Conservation (phyloP, 2,113 vertebrate species). For the Melanerpes formicivorus region DNA sequence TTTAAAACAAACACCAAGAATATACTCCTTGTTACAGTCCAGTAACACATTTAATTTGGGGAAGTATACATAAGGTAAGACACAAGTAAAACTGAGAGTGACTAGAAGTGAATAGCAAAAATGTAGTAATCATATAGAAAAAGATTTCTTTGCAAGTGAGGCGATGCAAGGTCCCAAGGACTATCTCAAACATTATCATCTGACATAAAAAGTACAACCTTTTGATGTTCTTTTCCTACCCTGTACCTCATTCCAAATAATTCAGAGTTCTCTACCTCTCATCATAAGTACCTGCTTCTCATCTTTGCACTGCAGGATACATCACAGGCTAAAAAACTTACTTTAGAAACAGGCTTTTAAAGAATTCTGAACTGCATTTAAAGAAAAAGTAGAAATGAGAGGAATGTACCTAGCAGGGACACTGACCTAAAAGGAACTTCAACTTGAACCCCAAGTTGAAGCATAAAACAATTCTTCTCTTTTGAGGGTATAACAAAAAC, state of each 20-base stretch:
- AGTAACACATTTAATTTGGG: not conserved
- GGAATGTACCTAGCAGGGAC: constrained; percentile 51
- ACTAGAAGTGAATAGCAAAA: not conserved
- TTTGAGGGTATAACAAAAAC: constrained; percentile 33
- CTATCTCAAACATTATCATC: not conserved
- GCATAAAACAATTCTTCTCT: constrained; percentile 29
- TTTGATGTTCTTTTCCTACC: not conserved
- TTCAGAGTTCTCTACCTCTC: constrained; percentile 14
- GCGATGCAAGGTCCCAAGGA: not conserved
- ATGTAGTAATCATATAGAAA: rapidly evolving
- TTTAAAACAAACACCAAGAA: not conserved
- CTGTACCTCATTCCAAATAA: constrained; percentile 6
- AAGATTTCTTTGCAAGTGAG: not conserved
- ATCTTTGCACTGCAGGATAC: constrained; percentile 30
- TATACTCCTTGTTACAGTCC: not conserved
- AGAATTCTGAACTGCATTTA: constrained; percentile 47
- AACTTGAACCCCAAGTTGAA: constrained; percentile 36
- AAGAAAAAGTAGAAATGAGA: constrained; percentile 57
- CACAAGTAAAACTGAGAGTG: not conserved
- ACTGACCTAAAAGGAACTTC: constrained; percentile 56
- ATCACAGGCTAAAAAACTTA: constrained; percentile 45
- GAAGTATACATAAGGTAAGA: not conserved
- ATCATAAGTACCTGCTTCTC: constrained; percentile 30
- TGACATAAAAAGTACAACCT: not conserved
- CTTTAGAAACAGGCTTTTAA: constrained; percentile 37